A percentile compares a stretch with the other conserved stretches of the same genome.
Evolutionary conservation across 1,140 invertebrate species (phyloP).

Genomic region (Cyphomyrmex costatus): DNA sequence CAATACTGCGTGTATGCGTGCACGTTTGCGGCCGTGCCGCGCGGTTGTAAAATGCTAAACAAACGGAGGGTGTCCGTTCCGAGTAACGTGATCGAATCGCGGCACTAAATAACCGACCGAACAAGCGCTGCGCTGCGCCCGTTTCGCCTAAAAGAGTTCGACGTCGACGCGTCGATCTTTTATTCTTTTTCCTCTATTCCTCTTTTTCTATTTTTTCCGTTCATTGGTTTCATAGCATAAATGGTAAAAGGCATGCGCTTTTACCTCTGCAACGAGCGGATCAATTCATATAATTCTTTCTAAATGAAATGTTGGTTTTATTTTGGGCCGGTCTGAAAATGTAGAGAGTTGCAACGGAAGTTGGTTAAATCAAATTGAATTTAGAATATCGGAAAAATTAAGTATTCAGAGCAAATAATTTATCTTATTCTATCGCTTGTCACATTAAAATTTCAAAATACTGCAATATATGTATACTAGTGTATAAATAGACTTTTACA

Average conservation of each 20-base stretch:
- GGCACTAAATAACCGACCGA: slow-evolving; percentile 75
- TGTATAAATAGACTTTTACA: neutral
- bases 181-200: slow-evolving; percentile 43
- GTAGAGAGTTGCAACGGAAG: neutral
- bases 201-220: slow-evolving; percentile 36
- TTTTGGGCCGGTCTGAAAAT: neutral
- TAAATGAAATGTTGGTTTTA: neutral
- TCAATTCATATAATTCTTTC: slow-evolving; percentile 17
- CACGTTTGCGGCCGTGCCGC: slow-evolving; percentile 65
- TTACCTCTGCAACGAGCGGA: slow-evolving; percentile 10
- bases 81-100: slow-evolving; percentile 75
- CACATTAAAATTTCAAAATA: neutral
- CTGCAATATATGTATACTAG: no score
- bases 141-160: slow-evolving; percentile 70
- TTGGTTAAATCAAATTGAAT: neutral
- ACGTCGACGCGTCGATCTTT: slow-evolving; percentile 32
- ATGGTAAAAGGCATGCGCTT: slow-evolving; percentile 25
- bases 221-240: slow-evolving; percentile 21
- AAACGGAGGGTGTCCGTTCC: slow-evolving; percentile 77
- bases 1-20: slow-evolving; percentile 59
- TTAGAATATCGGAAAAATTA: slow-evolving; percentile 25
- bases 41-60: slow-evolving; percentile 80
- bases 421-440: no score
- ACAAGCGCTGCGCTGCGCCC: slow-evolving; percentile 64
- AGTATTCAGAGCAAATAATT: neutral